A percentile compares a stretch with the other conserved stretches of the same genome.
Conservation (phyloP, 2,888 invertebrate species). For the Cheilosia soror region DNA sequence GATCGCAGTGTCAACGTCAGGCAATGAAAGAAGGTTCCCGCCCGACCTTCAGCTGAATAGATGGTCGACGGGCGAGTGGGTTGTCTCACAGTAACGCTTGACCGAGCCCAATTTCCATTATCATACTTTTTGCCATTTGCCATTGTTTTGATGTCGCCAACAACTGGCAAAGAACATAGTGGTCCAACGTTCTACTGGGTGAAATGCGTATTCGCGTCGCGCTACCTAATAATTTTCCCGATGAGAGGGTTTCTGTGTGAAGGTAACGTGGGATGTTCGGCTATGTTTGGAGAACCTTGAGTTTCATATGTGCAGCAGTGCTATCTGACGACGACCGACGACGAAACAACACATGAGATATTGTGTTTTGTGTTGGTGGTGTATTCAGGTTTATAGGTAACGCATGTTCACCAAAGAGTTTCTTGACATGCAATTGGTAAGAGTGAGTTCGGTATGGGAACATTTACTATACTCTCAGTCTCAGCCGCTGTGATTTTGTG, state of each 20-base stretch:
- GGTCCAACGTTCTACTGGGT: slow-evolving; percentile 53
- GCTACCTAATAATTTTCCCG: slow-evolving; percentile 80
- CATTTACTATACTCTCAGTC: background rate
- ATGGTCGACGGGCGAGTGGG: slow-evolving; percentile 8
- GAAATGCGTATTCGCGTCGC: slow-evolving; percentile 53
- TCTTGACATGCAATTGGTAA: slow-evolving; percentile 29
- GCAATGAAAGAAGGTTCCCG: slow-evolving; percentile 33
- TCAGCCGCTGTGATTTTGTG: slow-evolving; percentile 15
- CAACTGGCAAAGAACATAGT: slow-evolving; percentile 26
- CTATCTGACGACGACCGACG: background rate
- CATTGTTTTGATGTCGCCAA: slow-evolving; percentile 56
- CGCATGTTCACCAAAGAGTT: slow-evolving; percentile 1
- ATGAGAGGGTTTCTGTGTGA: slow-evolving; percentile 83
- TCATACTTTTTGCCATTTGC: slow-evolving; percentile 58
- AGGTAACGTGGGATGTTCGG: slow-evolving; percentile 78
- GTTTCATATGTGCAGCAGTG: slow-evolving; percentile 18
- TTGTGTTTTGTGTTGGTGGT: slow-evolving; percentile 3
- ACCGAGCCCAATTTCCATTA: slow-evolving; percentile 61
- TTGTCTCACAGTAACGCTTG: slow-evolving; percentile 44
- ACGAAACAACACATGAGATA: background rate
- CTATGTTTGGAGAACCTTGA: slow-evolving; percentile 47
- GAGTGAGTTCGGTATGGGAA: slow-evolving; percentile 7
- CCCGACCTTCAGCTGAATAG: slow-evolving; percentile 38
- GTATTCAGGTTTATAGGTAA: slow-evolving; percentile 31
- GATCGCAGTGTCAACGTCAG: background rate